Evolutionary conservation across 2,797 vertebrate genomes (phyloP), one percentile per base, ranked within the genome.

Genomic region (Paratrypauchen microcephalus): DNA sequence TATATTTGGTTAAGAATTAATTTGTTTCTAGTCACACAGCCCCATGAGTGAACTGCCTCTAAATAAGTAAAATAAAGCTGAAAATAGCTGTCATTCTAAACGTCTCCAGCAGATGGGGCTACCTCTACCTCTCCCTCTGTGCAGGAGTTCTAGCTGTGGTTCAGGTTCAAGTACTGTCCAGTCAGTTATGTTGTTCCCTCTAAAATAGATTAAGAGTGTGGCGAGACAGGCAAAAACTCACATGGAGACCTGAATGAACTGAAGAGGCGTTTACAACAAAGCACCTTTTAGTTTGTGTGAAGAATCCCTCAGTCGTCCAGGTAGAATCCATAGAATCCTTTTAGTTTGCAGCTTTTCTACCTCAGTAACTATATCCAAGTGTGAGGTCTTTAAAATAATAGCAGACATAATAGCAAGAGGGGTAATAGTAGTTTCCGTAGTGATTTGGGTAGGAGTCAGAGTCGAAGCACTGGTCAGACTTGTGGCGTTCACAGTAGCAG

Each of bases 101-200:
- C 2, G 63, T 65, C 24, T 71, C 89, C 92, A 91, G 83, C 66
- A 92, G 92, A 84, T 91, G 90, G 90, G 52, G 83, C 78, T 89
- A 19, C 69, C 76, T 56, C 79, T 75, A 80, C 86, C 84, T 56
- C 79, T 75, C 79, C 86, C 84, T 72, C 45, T 63, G 19, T 16
- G 13, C 54, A 60, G 30, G 30, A 32, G 19, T 15, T 12, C 13
- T 13, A 13, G 6, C 3, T 58, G 16, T 30, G 56, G 15, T 8
- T 30, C 13, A 54, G 12, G 21, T 24, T 7, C 12, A 52, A 21
- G 50, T 21, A 21, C 1, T 23, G 55, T 55, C 21, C n/a, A 9
- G 6, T 26, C 55, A 13, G 24, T 56, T 56, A 15, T 26, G 24
- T 4, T 26, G 23, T 24, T 24, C 23, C 2, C 0, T 15, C 2